Base-by-base conservation (phyloP, 2,113 vertebrate genomes). In the Psilopsiagon aymara region DNA sequence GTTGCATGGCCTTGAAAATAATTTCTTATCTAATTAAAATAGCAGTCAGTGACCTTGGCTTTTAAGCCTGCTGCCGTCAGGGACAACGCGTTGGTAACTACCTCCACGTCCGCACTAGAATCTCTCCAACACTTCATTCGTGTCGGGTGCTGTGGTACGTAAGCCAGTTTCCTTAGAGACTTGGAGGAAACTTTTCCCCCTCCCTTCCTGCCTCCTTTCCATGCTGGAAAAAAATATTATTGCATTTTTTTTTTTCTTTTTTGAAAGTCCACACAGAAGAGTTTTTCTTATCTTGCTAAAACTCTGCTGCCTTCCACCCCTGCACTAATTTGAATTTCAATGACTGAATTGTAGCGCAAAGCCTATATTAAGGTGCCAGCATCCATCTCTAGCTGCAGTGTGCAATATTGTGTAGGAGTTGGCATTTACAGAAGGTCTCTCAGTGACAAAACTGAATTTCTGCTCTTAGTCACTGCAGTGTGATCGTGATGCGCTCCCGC, bases 291-390 rank as follows among this genome's bases (percentile, higher is more conserved):
- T 97, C 79, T 97, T 78, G 94, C 75, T 94, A 46, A 93, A 98
- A 96, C 80, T 95, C 80, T 94, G 82, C 91, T 86, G 78, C 94
- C 94, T 97, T 97, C 97, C 90, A 95, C 92, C 96, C 94, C 97
- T 98, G 97, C 94, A 95, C 93, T 97, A 23, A 97, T 97, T 98
- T 98, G 95, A 97, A 97, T 98, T 97, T 97, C 97, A 98, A 51
- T 97, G 91, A 83, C 92, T 94, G 95, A 94, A 91, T 96, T 97
- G 85, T 95, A 97, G 96, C 81, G 85, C 80, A 97, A 93, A 98
- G 91, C 88, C 78, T 91, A 85, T 93, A 92, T 95, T 92, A 89
- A 96, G 92, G 90, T 96, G 96, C 97, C 94, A 96, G 95, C 97
- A 96, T 95, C 95, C 94, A 90, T 94, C 90, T 93, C 86, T 96